phyloP scores from a whole-genome alignment of 2,888 invertebrate species.

The Synergus gifuensis region DNA sequence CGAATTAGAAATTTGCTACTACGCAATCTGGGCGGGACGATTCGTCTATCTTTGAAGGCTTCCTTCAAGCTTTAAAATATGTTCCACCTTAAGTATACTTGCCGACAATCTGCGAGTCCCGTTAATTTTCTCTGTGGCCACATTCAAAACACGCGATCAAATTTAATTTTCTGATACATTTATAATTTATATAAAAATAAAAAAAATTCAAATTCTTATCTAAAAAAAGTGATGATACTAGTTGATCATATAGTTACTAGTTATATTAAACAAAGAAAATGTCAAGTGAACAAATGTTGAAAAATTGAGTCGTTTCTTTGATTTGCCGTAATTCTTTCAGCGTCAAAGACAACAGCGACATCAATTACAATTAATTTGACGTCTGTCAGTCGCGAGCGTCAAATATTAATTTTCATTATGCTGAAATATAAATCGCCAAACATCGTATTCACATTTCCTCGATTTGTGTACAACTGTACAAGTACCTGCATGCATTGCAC shows the following conservation, averaged over 20 bases:
- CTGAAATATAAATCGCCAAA: conserved; percentile 36
- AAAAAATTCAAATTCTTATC: too few relatives aligned
- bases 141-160: conserved; percentile 30
- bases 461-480: not conserved
- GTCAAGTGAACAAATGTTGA: not conserved
- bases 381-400: not conserved
- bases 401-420: conserved; percentile 9
- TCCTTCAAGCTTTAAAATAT: conserved; percentile 20
- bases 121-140: conserved; percentile 18
- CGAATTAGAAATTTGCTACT: conserved; percentile 36
- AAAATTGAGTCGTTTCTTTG: not conserved
- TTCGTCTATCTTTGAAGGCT: conserved; percentile 28
- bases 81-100: conserved; percentile 1
- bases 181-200: too few relatives aligned
- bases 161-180: conserved; percentile 9
- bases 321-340: conserved; percentile 21
- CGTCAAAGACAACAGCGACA: not conserved
- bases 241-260: not conserved
- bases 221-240: too few relatives aligned
- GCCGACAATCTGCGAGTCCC: not conserved
- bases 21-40: conserved; percentile 36
- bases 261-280: not conserved
- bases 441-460: conserved; percentile 6
- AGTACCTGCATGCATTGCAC: not conserved
- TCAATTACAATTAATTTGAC: not conserved